Evolutionary conservation across 2,797 vertebrate species (phyloP).

Genomic region (Sebastes cheni): DNA sequence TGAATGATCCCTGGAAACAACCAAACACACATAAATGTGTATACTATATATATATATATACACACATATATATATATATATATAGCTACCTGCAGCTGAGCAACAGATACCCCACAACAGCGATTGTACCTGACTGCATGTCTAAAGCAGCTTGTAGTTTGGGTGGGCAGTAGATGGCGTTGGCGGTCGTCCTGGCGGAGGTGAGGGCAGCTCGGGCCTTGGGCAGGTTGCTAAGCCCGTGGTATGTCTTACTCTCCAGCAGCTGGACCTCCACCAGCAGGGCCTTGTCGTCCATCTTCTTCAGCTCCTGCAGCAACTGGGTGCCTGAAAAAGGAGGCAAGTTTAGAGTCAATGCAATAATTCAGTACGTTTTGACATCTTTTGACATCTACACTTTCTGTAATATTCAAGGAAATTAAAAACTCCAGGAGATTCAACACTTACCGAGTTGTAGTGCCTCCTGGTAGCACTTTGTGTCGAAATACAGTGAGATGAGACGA

Average conservation of each 20-base stretch:
- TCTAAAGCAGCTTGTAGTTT: slow-evolving; percentile 97
- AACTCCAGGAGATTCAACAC: slow-evolving; percentile 36
- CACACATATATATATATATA: too few species aligned
- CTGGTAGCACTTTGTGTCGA: slow-evolving; percentile 97
- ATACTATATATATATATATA: too few species aligned
- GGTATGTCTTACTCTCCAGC: slow-evolving; percentile 98
- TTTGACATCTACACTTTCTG: not conserved
- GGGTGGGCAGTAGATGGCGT: slow-evolving; percentile 98
- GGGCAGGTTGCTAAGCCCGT: slow-evolving; percentile 96
- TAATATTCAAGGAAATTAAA: not conserved
- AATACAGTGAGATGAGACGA: slow-evolving; percentile 96
- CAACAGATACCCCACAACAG: not conserved
- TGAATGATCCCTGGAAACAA: slow-evolving; percentile 92
- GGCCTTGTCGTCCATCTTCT: slow-evolving; percentile 99
- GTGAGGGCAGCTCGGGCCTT: slow-evolving; percentile 97
- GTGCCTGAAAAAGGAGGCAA: slow-evolving; percentile 79
- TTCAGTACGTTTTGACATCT: too few species aligned
- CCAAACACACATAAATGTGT: not conserved
- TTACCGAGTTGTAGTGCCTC: slow-evolving; percentile 96
- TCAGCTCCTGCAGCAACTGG: slow-evolving; percentile 94
- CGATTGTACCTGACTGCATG: slow-evolving; percentile 94
- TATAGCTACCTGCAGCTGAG: not conserved
- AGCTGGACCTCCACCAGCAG: slow-evolving; percentile 98
- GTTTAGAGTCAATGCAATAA: not conserved
- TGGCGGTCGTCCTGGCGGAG: slow-evolving; percentile 96